A percentile compares a stretch with the other conserved stretches of the same genome.
phyloP scores from a whole-genome alignment of 2,797 vertebrate genomes.

The Chanos chanos region DNA sequence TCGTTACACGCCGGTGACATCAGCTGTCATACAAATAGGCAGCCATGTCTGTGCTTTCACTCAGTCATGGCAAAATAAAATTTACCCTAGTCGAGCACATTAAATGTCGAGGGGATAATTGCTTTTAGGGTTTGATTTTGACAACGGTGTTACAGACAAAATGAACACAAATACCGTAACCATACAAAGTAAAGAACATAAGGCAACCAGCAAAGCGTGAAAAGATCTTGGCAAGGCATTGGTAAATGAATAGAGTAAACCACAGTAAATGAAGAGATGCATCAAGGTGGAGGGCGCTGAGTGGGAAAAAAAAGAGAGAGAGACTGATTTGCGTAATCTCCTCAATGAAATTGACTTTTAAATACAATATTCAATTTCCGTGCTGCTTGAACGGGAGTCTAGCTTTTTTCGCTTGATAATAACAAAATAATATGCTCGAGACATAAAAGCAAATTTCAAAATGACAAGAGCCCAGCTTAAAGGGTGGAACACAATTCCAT shows the following conservation, averaged over 20 bases:
- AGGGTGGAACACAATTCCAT: conserved; percentile 50
- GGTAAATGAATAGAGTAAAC: conserved; percentile 77
- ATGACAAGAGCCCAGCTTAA: conserved; percentile 56
- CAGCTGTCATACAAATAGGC: conserved; percentile 10
- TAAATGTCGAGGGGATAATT: conserved; percentile 65
- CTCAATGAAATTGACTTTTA: conserved; percentile 78
- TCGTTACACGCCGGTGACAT: conserved; percentile 23
- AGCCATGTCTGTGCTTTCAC: conserved; percentile 45
- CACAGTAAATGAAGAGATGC: conserved; percentile 74
- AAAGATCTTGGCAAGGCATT: conserved; percentile 60
- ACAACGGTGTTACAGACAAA: conserved; percentile 33
- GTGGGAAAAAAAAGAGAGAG: conserved; percentile 57
- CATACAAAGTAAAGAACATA: conserved; percentile 68
- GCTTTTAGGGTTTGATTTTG: conserved; percentile 65
- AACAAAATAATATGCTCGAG: conserved; percentile 75
- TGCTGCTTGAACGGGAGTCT: conserved; percentile 50
- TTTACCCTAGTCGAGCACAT: conserved; percentile 57
- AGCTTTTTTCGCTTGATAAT: conserved; percentile 69
- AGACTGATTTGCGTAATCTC: conserved; percentile 76
- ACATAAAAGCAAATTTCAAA: conserved; percentile 75
- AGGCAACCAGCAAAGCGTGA: conserved; percentile 60
- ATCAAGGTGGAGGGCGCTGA: conserved; percentile 65
- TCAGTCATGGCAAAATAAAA: conserved; percentile 58
- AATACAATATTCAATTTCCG: conserved; percentile 77
- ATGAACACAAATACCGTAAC: conserved; percentile 61